These are phyloP conservation scores for Eristalinus aeneus DNA, from an alignment of 2,888 invertebrate genomes.

Conservation along the genomic window DNA sequence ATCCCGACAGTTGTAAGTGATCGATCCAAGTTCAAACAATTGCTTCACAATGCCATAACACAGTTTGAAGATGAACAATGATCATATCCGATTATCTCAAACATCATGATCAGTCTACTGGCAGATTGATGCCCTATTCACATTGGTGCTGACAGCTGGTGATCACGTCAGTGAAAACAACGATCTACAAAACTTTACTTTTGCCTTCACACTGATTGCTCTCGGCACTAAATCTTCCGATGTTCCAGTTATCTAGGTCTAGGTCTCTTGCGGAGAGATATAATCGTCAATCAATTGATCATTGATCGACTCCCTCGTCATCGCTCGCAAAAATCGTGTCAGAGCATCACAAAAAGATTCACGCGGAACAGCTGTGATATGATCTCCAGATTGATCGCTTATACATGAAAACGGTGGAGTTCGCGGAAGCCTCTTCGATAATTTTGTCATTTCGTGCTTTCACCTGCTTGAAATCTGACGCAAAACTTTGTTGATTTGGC, in stretches of 20 bases:
- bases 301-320: not conserved
- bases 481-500: no score
- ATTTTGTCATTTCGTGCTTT: no score
- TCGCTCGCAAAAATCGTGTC: not conserved
- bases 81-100: not conserved
- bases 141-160: not conserved
- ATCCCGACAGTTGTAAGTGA: not conserved
- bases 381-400: no score
- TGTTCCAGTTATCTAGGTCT: not conserved
- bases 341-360: no score
- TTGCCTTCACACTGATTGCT: not conserved
- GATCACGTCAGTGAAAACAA: not conserved
- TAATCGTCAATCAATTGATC: not conserved
- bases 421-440: no score
- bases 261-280: not conserved
- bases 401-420: no score
- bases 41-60: not conserved
- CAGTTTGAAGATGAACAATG: not conserved
- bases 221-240: not conserved
- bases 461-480: no score
- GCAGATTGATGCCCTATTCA: not conserved
- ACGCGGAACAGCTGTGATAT: no score
- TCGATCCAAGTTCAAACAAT: not conserved
- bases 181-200: not conserved
- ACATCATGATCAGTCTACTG: not conserved